phyloP scores from a whole-genome alignment of 1,140 invertebrate species.

The Tigriopus japonicus region DNA sequence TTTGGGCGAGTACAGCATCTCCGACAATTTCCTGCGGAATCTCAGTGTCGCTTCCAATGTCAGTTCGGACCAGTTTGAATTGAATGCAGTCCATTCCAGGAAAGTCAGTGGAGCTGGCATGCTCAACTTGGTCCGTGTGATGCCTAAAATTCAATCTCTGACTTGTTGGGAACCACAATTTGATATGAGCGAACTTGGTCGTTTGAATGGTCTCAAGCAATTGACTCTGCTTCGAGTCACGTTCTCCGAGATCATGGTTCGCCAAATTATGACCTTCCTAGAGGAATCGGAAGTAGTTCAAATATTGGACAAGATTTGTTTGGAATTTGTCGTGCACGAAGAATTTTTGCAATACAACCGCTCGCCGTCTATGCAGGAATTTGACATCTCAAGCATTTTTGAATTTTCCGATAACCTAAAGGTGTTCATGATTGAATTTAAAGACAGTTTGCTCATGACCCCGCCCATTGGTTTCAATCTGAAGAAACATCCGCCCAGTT shows the following conservation, averaged over 20 bases:
- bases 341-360: background rate
- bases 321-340: slow-evolving; percentile 11
- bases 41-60: slow-evolving; percentile 3
- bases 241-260: background rate
- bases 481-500: background rate
- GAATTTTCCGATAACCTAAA: background rate
- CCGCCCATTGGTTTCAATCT: background rate
- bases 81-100: background rate
- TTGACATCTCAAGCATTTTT: background rate
- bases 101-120: background rate
- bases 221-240: background rate
- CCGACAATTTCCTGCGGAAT: background rate
- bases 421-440: slow-evolving; percentile 5
- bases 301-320: slow-evolving; percentile 5
- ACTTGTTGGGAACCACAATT: slow-evolving; percentile 8
- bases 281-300: slow-evolving; percentile 1
- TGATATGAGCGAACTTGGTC: background rate
- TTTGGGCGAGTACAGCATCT: slow-evolving; percentile 5
- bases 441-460: slow-evolving; percentile 3
- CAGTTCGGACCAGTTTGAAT: background rate
- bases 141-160: background rate
- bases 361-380: background rate
- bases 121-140: slow-evolving; percentile 2
- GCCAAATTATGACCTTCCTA: background rate
- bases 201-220: background rate